Evolutionary conservation across 2,888 invertebrate species (phyloP).

Genomic region (Cheilosia vernalis): DNA sequence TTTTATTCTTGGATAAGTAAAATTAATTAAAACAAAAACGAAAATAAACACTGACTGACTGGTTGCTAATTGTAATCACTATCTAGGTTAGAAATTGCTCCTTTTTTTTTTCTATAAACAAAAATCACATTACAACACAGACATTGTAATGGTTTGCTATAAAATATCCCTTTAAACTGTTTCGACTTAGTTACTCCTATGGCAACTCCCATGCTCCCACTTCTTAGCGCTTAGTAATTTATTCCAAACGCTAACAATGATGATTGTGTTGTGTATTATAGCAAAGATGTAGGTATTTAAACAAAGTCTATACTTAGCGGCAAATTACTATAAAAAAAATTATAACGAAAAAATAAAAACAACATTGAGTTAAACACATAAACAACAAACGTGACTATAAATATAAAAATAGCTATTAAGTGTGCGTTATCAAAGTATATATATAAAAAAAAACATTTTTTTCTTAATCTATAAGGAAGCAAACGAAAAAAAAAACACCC

Average conservation of each 20-base stretch:
- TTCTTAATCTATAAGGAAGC: slow-evolving; percentile 61
- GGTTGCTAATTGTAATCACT: slow-evolving; percentile 54
- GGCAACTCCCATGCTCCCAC: background rate
- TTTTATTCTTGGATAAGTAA: slow-evolving; percentile 72
- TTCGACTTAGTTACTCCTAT: slow-evolving; percentile 4
- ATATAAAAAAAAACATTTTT: slow-evolving; percentile 35
- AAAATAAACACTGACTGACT: slow-evolving; percentile 67
- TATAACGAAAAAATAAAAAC: background rate
- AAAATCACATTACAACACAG: slow-evolving; percentile 14
- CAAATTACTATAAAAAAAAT: slow-evolving; percentile 66
- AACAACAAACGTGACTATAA: slow-evolving; percentile 68
- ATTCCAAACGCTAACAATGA: slow-evolving; percentile 47
- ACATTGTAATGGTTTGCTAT: slow-evolving; percentile 34
- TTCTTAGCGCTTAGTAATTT: slow-evolving; percentile 55
- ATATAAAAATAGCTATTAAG: slow-evolving; percentile 51
- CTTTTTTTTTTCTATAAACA: slow-evolving; percentile 6
- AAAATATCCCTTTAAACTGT: background rate
- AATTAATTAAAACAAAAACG: slow-evolving; percentile 40
- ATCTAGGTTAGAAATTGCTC: slow-evolving; percentile 27
- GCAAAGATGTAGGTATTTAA: slow-evolving; percentile 41
- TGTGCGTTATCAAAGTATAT: slow-evolving; percentile 58
- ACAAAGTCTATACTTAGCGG: slow-evolving; percentile 60
- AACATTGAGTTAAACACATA: slow-evolving; percentile 37
- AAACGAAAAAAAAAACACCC: slow-evolving; percentile 47
- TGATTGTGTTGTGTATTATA: slow-evolving; percentile 66